Evolutionary conservation across 2,113 vertebrate genomes (phyloP), one percentile per base, ranked within the genome.

Genomic region (Zingel zingel): DNA sequence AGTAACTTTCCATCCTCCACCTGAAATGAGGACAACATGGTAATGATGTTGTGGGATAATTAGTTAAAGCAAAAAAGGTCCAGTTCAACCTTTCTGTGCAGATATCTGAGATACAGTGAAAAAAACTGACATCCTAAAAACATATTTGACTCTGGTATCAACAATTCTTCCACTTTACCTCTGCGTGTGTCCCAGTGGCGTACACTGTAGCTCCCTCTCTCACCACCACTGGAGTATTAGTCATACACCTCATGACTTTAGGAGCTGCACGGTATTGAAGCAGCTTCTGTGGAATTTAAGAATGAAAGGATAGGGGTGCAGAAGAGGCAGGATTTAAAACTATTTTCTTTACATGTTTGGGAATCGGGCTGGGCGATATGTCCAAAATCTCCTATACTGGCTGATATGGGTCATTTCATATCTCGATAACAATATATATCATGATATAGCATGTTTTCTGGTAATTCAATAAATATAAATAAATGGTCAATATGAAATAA

Each of bases 171-270:
- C 94, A 94, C 94, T 62, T 98, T 96, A 99, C 96, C 56, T 97
- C 94, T 0, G 98, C 98, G 0, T 99, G 96, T 0, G 96, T 98
- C 16, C 98, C 98, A 0, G 96, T 97, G 80, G 98, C 97, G 2
- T 99, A 99, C 66, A 99, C 98, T 0, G 98, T 99, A 3, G 98
- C 98, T 0, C 98, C 98, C 84, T 99, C 98, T 14, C 95, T 96
- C 85, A 99, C 98, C 75, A 99, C 94, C 81, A 99, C 98, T 0
- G 98, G 98, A 0, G 98, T 99, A 87, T 99, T 99, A 27, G 98
- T 99, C 98, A 99, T 99, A 82, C 97, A 98, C 68, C 98, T 96
- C 91, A 99, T 98, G 86, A 99, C 97, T 93, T 97, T 97, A 18
- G 98, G 98, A 39, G 94, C 83, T 0, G 95, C 21, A 33, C 96